Percentiles rank a stretch among this genome's conserved stretches.
phyloP scores from a whole-genome alignment of 1,140 invertebrate species.

The Akabosia matsudoensis region DNA sequence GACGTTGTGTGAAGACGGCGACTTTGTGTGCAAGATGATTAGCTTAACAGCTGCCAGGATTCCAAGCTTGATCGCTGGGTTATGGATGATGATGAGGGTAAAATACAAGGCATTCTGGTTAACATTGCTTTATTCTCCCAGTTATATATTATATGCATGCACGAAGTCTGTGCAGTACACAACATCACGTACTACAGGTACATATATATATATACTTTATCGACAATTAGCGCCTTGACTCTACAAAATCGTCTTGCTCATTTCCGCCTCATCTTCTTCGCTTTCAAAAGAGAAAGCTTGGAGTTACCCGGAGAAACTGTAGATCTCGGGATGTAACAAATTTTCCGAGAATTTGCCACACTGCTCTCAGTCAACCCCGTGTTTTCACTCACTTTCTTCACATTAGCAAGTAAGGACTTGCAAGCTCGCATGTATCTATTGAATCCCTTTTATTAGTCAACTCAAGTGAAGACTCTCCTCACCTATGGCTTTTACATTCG shows the following conservation, averaged over 20 bases:
- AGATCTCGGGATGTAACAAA: background rate
- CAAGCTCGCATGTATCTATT: background rate
- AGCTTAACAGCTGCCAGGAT: slow-evolving; percentile 15
- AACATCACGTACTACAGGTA: background rate
- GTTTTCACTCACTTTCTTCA: background rate
- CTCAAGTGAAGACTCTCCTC: background rate
- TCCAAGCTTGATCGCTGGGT: background rate
- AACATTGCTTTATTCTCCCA: too few relatives aligned
- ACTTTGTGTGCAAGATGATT: slow-evolving; percentile 22
- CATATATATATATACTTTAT: background rate
- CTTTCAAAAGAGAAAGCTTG: background rate
- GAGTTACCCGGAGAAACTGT: background rate
- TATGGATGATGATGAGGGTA: background rate
- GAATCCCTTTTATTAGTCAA: background rate
- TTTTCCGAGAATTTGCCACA: background rate
- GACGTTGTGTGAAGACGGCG: background rate
- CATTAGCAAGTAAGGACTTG: background rate
- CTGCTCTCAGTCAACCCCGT: background rate
- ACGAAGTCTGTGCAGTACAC: too few relatives aligned
- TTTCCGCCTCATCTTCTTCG: background rate
- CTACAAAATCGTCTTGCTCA: slow-evolving; percentile 9
- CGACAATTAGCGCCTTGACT: slow-evolving; percentile 11
- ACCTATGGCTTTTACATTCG: background rate
- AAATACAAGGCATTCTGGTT: background rate
- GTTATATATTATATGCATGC: background rate